Base-by-base conservation (phyloP, 1,140 invertebrate species). In the Mesaphorura yosii region DNA sequence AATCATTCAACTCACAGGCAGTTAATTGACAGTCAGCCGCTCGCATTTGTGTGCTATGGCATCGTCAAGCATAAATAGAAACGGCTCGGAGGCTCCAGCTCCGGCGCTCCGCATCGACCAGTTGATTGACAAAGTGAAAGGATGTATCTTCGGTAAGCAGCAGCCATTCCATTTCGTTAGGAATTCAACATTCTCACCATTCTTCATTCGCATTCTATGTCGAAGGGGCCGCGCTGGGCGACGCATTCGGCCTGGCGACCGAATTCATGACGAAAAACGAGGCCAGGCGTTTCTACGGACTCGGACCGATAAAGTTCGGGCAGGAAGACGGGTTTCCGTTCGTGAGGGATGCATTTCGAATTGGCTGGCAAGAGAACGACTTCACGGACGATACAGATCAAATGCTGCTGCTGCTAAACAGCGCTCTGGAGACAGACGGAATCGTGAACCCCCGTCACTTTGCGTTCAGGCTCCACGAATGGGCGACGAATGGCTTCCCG, bases 331-430 rank as follows among this genome's bases (percentile, higher is more conserved):
- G 52, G 52, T 48, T n/a, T n/a, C n/a, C n/a, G n/a, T 58, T 58
- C 39, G 48, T 45, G 51, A 40, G 56, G 34, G 51, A 58, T 50
- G 19, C 22, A 2, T 39, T 41, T 20, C 41, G 56, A 19, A 29
- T n/a, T 27, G n/a, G 51, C 3, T 58, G 56, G 56, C 28, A 31
- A 49, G 46, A 48, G 39, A 53, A 53, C 49, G 56, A 58, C 31
- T 58, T 58, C 31, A 58, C 56, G 2, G 56, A 58, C 38, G 56
- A 58, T 22, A 58, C 53, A 20, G 54, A 56, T 51, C 54, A 56
- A 39, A 14, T 44, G 12, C 39, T 53, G 6, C 28, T 58, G 6
- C 39, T 58, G 3, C 41, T 54, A 0, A 51, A 58, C 47, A 51
- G 39, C 39, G 27, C 54, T 40, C 39, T 58, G 42, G 31, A 19